Percentiles rank a stretch among this genome's conserved stretches.
Conservation (phyloP, 2,797 vertebrate species). For the Falco peregrinus region DNA sequence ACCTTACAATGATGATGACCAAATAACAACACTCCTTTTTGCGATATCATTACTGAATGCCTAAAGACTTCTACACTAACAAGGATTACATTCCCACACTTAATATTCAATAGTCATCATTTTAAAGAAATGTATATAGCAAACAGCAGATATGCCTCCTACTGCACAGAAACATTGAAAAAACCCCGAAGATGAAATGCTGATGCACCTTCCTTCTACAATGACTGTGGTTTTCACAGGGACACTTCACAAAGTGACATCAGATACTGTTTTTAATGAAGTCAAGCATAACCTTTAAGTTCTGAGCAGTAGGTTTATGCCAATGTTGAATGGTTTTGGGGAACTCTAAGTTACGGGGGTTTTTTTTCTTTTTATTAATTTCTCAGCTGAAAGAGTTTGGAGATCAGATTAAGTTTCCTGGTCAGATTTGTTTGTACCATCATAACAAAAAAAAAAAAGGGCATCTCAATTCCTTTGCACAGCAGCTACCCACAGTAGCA, state of each 20-base stretch:
- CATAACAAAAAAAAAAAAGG: background rate
- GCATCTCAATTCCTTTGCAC: background rate
- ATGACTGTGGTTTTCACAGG: constrained; percentile 15
- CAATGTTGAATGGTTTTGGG: background rate
- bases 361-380: background rate
- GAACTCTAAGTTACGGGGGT: background rate
- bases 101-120: background rate
- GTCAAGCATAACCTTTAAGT: constrained; percentile 7
- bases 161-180: background rate
- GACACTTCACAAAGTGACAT: background rate
- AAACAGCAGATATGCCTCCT: background rate
- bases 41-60: background rate
- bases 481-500: background rate
- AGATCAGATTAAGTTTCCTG: background rate
- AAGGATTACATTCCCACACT: background rate
- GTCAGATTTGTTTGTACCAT: background rate
- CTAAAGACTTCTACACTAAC: background rate
- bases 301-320: background rate
- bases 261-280: background rate
- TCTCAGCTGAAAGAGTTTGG: background rate
- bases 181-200: background rate
- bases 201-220: background rate
- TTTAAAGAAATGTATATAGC: background rate
- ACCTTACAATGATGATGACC: background rate
- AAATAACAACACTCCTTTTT: background rate